Percentiles rank a stretch among this genome's conserved stretches.
Evolutionary conservation across 2,113 vertebrate genomes (phyloP).

Genomic region (Stercorarius parasiticus): DNA sequence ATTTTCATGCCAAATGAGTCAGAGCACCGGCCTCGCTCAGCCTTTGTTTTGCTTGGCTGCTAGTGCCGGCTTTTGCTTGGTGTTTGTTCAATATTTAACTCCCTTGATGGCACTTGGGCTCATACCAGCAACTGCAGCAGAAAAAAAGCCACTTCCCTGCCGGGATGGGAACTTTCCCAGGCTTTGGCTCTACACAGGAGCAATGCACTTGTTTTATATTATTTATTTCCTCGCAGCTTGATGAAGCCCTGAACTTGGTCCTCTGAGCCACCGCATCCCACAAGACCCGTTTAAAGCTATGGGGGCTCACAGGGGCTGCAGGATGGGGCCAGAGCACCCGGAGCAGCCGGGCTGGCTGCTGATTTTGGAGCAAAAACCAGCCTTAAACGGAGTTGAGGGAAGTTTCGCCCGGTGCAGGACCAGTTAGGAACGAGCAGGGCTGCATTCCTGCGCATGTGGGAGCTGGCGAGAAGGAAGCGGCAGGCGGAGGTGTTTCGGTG

Average conservation of each 20-base stretch:
- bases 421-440: constrained; percentile 30
- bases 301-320: accelerated
- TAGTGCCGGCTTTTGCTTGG: neutral
- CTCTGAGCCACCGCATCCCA: neutral
- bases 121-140: constrained; percentile 1
- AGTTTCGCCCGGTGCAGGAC: neutral
- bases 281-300: neutral
- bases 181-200: accelerated
- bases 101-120: constrained; percentile 12
- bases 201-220: neutral
- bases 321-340: neutral
- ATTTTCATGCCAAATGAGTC: constrained; percentile 57
- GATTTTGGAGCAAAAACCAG: neutral
- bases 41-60: constrained; percentile 47
- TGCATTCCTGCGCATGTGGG: constrained; percentile 33
- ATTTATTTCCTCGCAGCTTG: neutral
- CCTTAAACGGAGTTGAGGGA: neutral
- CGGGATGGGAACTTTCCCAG: neutral
- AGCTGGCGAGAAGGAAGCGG: neutral
- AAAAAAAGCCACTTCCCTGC: neutral
- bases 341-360: neutral
- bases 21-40: neutral
- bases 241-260: neutral
- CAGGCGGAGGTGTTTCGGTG: neutral
- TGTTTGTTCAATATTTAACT: constrained; percentile 40